Percentiles rank a stretch among this genome's conserved stretches.
phyloP scores from a whole-genome alignment of 2,797 vertebrate genomes.

The Poeciliopsis infans region DNA sequence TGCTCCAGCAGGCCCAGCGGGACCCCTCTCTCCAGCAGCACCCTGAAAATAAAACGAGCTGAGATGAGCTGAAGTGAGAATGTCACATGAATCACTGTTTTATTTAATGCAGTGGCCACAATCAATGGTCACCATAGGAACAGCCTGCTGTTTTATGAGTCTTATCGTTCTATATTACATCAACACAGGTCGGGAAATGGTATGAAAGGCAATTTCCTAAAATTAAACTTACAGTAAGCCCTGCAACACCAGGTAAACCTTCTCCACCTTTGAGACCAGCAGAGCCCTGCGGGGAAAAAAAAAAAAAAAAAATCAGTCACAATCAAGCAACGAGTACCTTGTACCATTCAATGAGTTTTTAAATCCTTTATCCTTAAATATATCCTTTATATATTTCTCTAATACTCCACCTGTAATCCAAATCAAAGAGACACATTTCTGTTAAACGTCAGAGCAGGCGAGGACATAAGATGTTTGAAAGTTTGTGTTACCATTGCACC shows the following conservation, averaged over 20 bases:
- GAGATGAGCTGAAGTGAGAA: conserved; percentile 39
- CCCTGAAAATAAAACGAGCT: conserved; percentile 76
- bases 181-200: conserved; percentile 10
- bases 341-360: background rate
- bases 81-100: conserved; percentile 50
- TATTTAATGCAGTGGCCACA: conserved; percentile 56
- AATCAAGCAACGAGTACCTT: background rate
- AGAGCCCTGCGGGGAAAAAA: conserved; percentile 80
- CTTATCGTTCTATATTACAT: conserved; percentile 34
- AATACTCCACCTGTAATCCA: conserved; percentile 5
- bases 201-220: conserved; percentile 23
- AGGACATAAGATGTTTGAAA: conserved; percentile 10
- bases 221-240: conserved; percentile 82
- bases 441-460: background rate
- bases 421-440: conserved; percentile 17
- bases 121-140: conserved; percentile 72
- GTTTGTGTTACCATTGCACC: conserved; percentile 82
- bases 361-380: background rate
- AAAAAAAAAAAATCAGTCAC: conserved; percentile 14
- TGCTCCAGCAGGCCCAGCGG: conserved; percentile 86
- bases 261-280: conserved; percentile 91
- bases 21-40: conserved; percentile 88
- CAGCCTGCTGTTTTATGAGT: conserved; percentile 50
- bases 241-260: conserved; percentile 84
- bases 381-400: background rate